These are phyloP conservation scores for Nettapus auritus DNA, from an alignment of 2,113 vertebrate species.

Conservation along the genomic window DNA sequence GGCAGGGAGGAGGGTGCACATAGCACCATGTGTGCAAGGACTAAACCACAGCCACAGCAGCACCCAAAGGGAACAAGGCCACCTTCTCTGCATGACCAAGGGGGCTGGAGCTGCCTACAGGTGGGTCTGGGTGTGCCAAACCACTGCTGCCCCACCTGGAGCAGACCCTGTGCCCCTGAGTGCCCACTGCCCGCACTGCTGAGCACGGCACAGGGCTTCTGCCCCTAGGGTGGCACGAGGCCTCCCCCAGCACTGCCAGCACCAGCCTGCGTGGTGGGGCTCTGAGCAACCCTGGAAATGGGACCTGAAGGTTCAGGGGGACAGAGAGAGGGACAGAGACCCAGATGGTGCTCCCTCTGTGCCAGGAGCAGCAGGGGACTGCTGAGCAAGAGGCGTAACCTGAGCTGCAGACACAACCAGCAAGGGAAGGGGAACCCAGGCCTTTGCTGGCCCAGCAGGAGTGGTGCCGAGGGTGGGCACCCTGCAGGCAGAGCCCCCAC, in stretches of 20 bases:
- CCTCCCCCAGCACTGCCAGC: background rate
- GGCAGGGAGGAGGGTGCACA: background rate
- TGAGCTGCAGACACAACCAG: background rate
- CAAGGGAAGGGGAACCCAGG: background rate
- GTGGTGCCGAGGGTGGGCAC: background rate
- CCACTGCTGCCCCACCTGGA: background rate
- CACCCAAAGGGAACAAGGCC: background rate
- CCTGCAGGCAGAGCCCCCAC: background rate
- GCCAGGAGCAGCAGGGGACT: background rate
- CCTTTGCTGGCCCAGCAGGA: background rate
- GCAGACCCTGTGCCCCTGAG: accelerated
- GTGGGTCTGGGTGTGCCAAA: background rate
- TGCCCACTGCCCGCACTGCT: background rate
- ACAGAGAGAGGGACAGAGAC: too few species aligned
- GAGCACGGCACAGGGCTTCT: accelerated
- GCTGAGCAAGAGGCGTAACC: background rate
- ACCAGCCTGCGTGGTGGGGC: background rate
- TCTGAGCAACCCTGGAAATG: background rate
- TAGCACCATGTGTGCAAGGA: background rate
- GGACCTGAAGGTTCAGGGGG: accelerated
- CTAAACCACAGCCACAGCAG: background rate
- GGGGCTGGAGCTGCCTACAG: background rate
- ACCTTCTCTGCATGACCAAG: background rate
- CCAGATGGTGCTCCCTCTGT: too few species aligned
- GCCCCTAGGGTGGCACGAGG: background rate